Evolutionary conservation across 2,888 invertebrate genomes (phyloP).

Genomic region (Lydus trimaculatus): DNA sequence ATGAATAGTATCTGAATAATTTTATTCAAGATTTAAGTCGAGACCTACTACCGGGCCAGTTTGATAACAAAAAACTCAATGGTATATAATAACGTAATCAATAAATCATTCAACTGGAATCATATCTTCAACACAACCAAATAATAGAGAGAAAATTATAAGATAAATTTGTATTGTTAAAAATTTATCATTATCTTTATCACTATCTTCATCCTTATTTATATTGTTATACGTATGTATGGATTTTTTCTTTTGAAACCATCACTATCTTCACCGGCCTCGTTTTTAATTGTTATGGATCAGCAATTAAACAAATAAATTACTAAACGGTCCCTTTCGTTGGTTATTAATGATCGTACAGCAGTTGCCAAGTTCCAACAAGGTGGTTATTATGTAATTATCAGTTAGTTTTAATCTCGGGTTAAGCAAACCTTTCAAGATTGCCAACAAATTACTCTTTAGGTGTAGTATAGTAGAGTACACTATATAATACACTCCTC

Average conservation of each 20-base stretch:
- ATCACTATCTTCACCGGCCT: conserved; percentile 26
- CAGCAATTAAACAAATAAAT: conserved; percentile 64
- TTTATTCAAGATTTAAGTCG: not conserved
- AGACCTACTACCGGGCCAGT: not conserved
- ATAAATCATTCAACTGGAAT: not conserved
- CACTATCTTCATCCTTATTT: not conserved
- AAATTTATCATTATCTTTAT: not conserved
- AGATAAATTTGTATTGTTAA: not conserved
- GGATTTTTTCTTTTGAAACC: conserved; percentile 13
- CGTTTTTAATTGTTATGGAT: conserved; percentile 61
- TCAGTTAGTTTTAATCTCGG: conserved; percentile 64
- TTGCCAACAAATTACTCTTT: conserved; percentile 61
- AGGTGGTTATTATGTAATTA: conserved; percentile 65
- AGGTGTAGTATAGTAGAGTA: conserved; percentile 9
- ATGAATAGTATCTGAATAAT: not conserved
- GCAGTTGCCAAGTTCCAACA: conserved; percentile 58
- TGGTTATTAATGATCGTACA: conserved; percentile 61
- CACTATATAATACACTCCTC: conserved; percentile 41
- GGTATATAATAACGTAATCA: not conserved
- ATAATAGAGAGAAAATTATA: not conserved
- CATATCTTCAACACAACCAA: not conserved
- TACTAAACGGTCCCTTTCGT: conserved; percentile 59
- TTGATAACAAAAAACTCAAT: not conserved
- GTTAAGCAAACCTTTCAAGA: conserved; percentile 64
- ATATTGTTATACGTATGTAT: not conserved